These are phyloP conservation scores for Argyresthia albistria DNA, from an alignment of 2,888 invertebrate species.

Conservation along the genomic window DNA sequence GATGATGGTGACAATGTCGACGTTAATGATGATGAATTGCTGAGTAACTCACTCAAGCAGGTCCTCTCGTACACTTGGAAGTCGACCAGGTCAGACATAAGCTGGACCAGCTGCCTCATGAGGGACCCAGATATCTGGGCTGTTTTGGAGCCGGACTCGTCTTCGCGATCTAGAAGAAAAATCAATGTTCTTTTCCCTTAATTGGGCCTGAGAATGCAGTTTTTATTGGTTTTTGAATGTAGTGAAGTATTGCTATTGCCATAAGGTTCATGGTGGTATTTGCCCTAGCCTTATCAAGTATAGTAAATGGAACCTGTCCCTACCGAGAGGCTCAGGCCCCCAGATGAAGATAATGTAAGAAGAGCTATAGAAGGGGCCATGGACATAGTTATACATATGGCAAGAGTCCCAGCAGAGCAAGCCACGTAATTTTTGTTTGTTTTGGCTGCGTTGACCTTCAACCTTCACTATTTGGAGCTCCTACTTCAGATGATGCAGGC, in stretches of 20 bases:
- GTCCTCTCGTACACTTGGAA: slow-evolving; percentile 51
- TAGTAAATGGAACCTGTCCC: too few species aligned
- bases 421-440: too few species aligned
- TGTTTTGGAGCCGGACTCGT: background rate
- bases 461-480: too few species aligned
- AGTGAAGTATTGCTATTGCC: background rate
- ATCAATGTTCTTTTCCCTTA: background rate
- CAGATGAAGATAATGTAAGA: too few species aligned
- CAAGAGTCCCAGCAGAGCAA: too few species aligned
- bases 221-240: background rate
- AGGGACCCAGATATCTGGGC: slow-evolving; percentile 24
- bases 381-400: too few species aligned
- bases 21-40: background rate
- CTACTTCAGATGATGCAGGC: too few species aligned
- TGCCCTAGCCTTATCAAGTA: too few species aligned
- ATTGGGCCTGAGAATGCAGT: background rate
- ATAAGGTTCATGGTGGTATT: too few species aligned
- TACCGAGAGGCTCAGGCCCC: too few species aligned
- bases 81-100: slow-evolving; percentile 48
- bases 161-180: background rate
- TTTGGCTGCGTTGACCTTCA: too few species aligned
- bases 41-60: slow-evolving; percentile 35
- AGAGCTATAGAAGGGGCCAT: too few species aligned
- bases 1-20: background rate
- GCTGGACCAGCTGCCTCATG: slow-evolving; percentile 46